These are phyloP conservation scores for Stichopus horrens DNA, from an alignment of 53 echinoderm and acorn worm genomes.

Conservation along the genomic window DNA sequence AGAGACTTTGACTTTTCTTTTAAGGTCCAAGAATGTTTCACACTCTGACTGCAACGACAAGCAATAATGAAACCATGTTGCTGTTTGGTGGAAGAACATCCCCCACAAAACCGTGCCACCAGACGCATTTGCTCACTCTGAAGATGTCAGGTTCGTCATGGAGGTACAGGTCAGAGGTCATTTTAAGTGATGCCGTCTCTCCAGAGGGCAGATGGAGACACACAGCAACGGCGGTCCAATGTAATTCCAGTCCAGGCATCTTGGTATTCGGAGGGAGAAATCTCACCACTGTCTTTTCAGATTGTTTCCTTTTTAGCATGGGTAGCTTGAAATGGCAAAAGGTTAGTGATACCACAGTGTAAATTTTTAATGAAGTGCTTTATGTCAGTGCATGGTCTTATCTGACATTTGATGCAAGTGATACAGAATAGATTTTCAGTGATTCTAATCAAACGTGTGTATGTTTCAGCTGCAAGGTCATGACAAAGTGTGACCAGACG, in stretches of 20 bases:
- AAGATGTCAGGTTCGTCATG: background rate
- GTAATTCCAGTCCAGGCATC: conserved; percentile 39
- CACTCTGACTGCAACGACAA: conserved; percentile 64
- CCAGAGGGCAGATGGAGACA: conserved; percentile 83
- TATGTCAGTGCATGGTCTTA: too few relatives aligned
- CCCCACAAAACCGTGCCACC: conserved; percentile 67
- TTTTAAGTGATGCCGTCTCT: background rate
- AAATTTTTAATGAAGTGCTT: too few relatives aligned
- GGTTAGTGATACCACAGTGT: background rate
- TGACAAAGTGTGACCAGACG: too few relatives aligned
- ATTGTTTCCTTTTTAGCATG: background rate
- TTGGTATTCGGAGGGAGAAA: conserved; percentile 72
- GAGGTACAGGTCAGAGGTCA: conserved; percentile 15
- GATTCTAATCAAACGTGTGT: too few relatives aligned
- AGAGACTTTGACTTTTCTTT: background rate
- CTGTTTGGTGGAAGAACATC: conserved; percentile 88
- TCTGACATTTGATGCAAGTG: too few relatives aligned
- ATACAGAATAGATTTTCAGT: too few relatives aligned
- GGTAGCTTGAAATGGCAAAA: background rate
- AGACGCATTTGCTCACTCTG: conserved; percentile 46
- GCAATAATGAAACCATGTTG: conserved; percentile 35
- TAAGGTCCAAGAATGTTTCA: conserved; percentile 61
- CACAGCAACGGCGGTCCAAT: conserved; percentile 37
- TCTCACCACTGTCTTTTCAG: conserved; percentile 11
- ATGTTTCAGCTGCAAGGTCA: too few relatives aligned